Evolutionary conservation across 1,140 invertebrate species (phyloP), one percentile per base, ranked within the genome.

Genomic region (Trichonephila inaurata): DNA sequence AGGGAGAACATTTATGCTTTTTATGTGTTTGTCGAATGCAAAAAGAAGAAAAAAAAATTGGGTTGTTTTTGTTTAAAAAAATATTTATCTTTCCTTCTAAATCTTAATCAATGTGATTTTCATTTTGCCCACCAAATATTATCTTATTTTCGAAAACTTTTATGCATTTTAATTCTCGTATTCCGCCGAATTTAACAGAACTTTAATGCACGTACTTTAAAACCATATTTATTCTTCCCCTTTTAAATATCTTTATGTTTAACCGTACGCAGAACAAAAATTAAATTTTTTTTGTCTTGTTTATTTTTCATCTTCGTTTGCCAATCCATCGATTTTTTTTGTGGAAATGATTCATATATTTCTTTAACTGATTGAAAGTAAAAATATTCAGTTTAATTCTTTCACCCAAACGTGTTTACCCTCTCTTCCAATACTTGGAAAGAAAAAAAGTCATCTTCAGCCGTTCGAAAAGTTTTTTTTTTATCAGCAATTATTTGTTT

Each of bases 341-440:
- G 33, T 51, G 51, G 85, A 92, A 19, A 40, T 64, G 19, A 92
- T 64, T 92, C 85, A 51, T 83, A 85, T 33, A n/a, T 81, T 83
- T 91, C 83, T 92, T 87, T 92, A 92, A 87, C 60, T 92, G 82
- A 92, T 92, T 87, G 91, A 92, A 72, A 40, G 83, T 33, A 72
- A 77, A 92, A 87, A 72, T 87, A 92, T 92, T 92, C 60, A 87
- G 87, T 72, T 92, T 92, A 92, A 92, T 87, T 92, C 66, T 51
- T 72, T 19, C 64, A 18, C 72, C 28, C 85, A 92, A 92, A 92
- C 83, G 86, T 92, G 24, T 92, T 92, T 92, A 83, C 51, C 91
- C 44, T 92, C 64, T 82, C 64, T 92, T 69, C 28, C 81, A 51
- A 92, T 62, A 61, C 66, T 28, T 69, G 66, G 33, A 58, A 72